phyloP scores from a whole-genome alignment of 2,113 vertebrate species.

The Octodon degus region DNA sequence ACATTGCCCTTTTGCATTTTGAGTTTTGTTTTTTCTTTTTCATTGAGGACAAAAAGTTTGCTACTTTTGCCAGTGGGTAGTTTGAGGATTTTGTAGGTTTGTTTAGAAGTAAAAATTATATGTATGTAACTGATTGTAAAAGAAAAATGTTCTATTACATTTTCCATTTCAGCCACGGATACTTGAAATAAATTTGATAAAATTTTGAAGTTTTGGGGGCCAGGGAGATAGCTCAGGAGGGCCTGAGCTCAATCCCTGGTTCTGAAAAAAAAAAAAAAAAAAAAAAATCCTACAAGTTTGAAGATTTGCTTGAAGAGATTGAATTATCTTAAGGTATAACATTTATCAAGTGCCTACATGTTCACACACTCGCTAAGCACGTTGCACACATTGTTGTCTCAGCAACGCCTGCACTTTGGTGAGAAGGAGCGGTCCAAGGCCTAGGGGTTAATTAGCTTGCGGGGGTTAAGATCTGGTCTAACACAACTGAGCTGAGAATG shows the following conservation, averaged over 20 bases:
- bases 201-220: slow-evolving; percentile 27
- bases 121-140: slow-evolving; percentile 5
- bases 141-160: background rate
- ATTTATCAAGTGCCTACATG: background rate
- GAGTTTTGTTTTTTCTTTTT: background rate
- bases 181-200: background rate
- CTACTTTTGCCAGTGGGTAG: background rate
- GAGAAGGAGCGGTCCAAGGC: background rate
- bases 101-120: slow-evolving; percentile 37
- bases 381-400: background rate
- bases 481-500: background rate
- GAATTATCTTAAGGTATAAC: background rate
- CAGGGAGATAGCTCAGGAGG: no score
- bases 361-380: background rate
- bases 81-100: slow-evolving; percentile 44
- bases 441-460: slow-evolving; percentile 1
- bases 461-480: background rate
- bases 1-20: slow-evolving; percentile 39
- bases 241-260: no score
- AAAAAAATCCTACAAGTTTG: background rate
- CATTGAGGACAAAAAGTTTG: slow-evolving; percentile 19
- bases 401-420: background rate
- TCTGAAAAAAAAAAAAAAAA: no score
- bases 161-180: slow-evolving; percentile 11
- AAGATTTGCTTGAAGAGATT: background rate